Base-by-base conservation (phyloP, 2,888 invertebrate genomes). In the Brassicogethes aeneus region DNA sequence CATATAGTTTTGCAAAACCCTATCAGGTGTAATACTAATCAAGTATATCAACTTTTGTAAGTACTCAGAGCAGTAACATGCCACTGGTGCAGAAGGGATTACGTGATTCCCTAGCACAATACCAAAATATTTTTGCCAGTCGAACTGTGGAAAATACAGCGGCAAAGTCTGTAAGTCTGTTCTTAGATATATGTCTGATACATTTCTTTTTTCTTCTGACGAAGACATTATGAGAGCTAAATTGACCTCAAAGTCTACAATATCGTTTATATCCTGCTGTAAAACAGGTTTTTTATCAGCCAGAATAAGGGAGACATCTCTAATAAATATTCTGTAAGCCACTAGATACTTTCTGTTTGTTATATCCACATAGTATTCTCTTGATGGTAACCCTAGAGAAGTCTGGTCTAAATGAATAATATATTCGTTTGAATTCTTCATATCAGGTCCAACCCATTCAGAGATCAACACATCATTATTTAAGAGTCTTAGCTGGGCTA, bases 371-470 rank as follows among this genome's bases (percentile, higher is more conserved):
- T 79, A 95, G 65, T 85, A 85, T 50, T 85, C 85, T 37, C 82
- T 72, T 0, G 83, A 80, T 13, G 85, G 85, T 40, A 86, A 68
- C 16, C 85, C 86, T 53, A 92, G 70, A 37, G 81, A 82, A 0
- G 91, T 87, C 68, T 94, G 93, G 68, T 95, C 93, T 55, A 95
- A 80, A 74, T 83, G 79, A 40, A 95, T 85, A 3, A 94, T 81
- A 65, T 92, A 89, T 57, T 85, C 81, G 56, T 89, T 84, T 3
- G 94, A 92, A 65, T 94, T 89, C 62, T 90, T 90, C 42, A 94
- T 90, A 62, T 96, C 94, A 0, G 93, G 88, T 8, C 90, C 91
- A 31, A 94, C 88, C 85, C 87, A 88, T 61, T 88, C 82, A 0
- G 89, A 82, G 50, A 93, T 77, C 1, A 93, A 70, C 42, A 91